These are phyloP conservation scores for Tetropium fuscum DNA, from an alignment of 2,888 invertebrate genomes.

Conservation along the genomic window DNA sequence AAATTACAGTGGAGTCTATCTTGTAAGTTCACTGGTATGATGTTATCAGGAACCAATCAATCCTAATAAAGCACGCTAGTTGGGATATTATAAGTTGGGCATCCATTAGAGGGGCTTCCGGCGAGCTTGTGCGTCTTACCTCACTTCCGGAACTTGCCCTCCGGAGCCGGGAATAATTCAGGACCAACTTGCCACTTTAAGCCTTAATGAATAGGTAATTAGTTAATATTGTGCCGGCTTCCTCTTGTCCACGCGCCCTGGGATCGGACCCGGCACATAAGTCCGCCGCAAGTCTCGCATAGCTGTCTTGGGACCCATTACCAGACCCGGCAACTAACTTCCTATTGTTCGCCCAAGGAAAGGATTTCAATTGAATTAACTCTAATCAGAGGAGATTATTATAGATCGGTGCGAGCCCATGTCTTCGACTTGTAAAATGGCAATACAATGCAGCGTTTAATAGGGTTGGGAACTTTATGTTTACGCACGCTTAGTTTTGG, in stretches of 20 bases:
- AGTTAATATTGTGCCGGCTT: slow-evolving; percentile 66
- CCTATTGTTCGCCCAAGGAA: slow-evolving; percentile 57
- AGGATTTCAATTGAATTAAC: slow-evolving; percentile 65
- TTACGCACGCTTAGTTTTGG: too few species aligned
- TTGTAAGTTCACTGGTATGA: slow-evolving; percentile 3
- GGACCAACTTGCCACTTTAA: slow-evolving; percentile 67
- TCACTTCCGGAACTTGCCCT: slow-evolving; percentile 64
- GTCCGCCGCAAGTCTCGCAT: slow-evolving; percentile 51
- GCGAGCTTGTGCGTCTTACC: slow-evolving; percentile 65
- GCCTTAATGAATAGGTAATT: slow-evolving; percentile 69
- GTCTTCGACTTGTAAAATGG: slow-evolving; percentile 39
- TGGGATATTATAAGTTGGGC: slow-evolving; percentile 52
- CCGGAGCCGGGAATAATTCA: slow-evolving; percentile 66
- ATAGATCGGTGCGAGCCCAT: slow-evolving; percentile 49
- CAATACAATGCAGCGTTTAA: too few species aligned
- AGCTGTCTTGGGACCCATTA: slow-evolving; percentile 64
- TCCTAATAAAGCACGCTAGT: slow-evolving; percentile 62
- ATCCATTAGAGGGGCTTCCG: slow-evolving; percentile 63
- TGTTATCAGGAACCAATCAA: slow-evolving; percentile 59
- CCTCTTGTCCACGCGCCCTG: slow-evolving; percentile 62
- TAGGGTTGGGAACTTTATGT: too few species aligned
- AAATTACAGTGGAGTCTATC: slow-evolving; percentile 3
- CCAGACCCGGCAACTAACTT: slow-evolving; percentile 54
- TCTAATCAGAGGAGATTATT: slow-evolving; percentile 61
- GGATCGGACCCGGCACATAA: slow-evolving; percentile 43